Evolutionary conservation across 1,140 invertebrate species (phyloP), one percentile per base, ranked within the genome.

Genomic region (Euglossa dilemma): DNA sequence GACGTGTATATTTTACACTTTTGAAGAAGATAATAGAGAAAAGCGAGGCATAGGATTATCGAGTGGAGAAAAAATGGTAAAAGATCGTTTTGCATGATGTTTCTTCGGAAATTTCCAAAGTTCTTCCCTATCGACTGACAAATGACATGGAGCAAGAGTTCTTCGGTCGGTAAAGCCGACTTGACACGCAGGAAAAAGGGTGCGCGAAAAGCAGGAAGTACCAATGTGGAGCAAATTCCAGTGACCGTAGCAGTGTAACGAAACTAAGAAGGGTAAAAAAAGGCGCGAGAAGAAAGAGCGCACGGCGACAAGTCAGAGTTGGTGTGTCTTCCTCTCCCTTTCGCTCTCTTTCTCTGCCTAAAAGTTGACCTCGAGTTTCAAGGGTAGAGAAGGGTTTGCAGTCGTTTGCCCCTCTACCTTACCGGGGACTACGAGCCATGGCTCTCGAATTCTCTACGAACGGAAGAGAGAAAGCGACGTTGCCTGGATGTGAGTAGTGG

Each of bases 291-390:
- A 89, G 80, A 86, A 81, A 81, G 76, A 87, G 59, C 72, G 73
- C 61, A 84, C 77, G 73, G 69, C 61, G 84, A 87, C 69, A 73
- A 88, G 78, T 87, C 74, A 87, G 85, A 87, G 86, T 87, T 76
- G 85, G 86, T 80, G 66, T 43, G 52, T 87, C 77, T 79, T 72
- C 84, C 67, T 87, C 72, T 87, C 61, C 82, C 75, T 85, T 67
- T 87, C 56, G 64, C 80, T 83, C 84, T 89, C 91, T 85, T 89
- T 89, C 89, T 91, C 87, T 92, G 92, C 92, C 93, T 93, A 93
- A 94, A 93, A 91, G 93, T 93, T 94, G 93, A 94, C 94, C 94
- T 94, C 93, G 93, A 94, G 92, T 94, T 94, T 94, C 93, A 94
- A 94, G 93, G 93, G 93, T 94, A 94, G 92, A 92, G 89, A 90